Conservation (phyloP, 2,113 vertebrate genomes). For the Sus scrofa region T2T-Sscrofa CM000813.6:9974501-9975000, state of each 20-base stretch:
- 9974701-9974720: not conserved
- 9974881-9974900: not conserved
- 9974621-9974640: not conserved
- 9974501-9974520: not conserved
- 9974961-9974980: accelerated
- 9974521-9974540: not conserved
- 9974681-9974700: not conserved
- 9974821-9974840: conserved; percentile 45
- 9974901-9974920: not conserved
- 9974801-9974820: not conserved
- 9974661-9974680: not conserved
- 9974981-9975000: not conserved
- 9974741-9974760: conserved; percentile 37
- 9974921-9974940: accelerated
- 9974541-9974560: not conserved
- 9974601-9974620: not conserved
- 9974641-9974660: not conserved
- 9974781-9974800: conserved; percentile 57
- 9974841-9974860: conserved; percentile 53
- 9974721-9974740: not conserved
- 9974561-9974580: not conserved
- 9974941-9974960: not conserved
- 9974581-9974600: not conserved
- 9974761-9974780: conserved; percentile 2
- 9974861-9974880: conserved; percentile 14